A percentile compares a stretch with the other conserved stretches of the same genome.
These are phyloP conservation scores for Coleophora deauratella DNA, from an alignment of 2,888 invertebrate species.

Conservation along the genomic window DNA sequence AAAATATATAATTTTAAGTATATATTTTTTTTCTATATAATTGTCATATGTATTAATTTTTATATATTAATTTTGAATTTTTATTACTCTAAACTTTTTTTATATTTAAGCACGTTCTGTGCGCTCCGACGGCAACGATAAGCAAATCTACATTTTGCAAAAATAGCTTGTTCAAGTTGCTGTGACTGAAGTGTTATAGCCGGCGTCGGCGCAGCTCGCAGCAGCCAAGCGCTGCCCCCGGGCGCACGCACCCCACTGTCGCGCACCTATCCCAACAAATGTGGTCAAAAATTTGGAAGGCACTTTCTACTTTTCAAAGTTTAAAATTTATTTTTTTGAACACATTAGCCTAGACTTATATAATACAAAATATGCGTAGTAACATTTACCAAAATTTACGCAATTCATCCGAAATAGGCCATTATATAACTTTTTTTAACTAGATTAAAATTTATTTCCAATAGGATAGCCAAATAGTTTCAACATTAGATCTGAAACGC, in stretches of 20 bases:
- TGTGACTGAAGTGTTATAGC: no score
- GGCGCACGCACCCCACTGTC: conserved; percentile 35
- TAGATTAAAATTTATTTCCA: conserved; percentile 66
- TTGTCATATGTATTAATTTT: conserved; percentile 71
- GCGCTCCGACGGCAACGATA: conserved; percentile 29
- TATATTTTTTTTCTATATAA: conserved; percentile 70
- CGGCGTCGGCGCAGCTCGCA: no score
- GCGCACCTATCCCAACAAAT: conserved; percentile 75
- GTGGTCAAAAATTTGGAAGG: conserved; percentile 82
- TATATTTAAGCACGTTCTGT: conserved; percentile 62
- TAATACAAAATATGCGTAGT: conserved; percentile 74
- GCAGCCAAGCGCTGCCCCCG: conserved; percentile 20
- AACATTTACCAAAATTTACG: conserved; percentile 73
- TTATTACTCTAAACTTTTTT: conserved; percentile 58
- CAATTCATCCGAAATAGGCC: conserved; percentile 70
- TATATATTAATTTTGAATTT: conserved; percentile 75
- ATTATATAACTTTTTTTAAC: conserved; percentile 58
- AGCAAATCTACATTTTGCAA: neutral
- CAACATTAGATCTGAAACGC: conserved; percentile 65
- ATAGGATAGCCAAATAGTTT: conserved; percentile 71
- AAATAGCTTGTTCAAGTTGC: neutral
- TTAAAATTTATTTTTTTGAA: conserved; percentile 77
- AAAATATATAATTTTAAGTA: conserved; percentile 70
- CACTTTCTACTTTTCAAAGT: conserved; percentile 84
- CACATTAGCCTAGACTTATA: conserved; percentile 82